Evolutionary conservation across 2,888 invertebrate genomes (phyloP), one percentile per base, ranked within the genome.

Genomic region (Ectemnius cavifrons): DNA sequence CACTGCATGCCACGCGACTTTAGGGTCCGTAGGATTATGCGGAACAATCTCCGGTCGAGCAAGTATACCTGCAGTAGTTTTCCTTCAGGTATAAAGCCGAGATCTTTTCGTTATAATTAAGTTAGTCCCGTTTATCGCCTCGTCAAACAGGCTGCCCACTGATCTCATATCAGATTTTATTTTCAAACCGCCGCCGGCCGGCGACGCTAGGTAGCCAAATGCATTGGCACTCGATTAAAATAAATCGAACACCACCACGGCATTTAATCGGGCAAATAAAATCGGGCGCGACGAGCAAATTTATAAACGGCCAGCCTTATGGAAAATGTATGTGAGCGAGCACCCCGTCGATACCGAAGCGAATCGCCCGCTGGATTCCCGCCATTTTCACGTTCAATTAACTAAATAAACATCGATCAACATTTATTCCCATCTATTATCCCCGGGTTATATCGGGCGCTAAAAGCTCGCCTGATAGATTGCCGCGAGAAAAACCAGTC

Each of bases 381-480:
- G 16, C 52, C 5, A 52, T 52, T 52, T 52, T 52, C 13, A 52
- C 52, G n/a, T 52, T 52, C 52, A 52, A 52, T 52, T 52, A 52
- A 20, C 20, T 20, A 27, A 56, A 71, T 60, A 64, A 64, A 69
- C 58, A 64, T 62, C 65, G 45, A 49, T 49, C 8, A 18, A 11
- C 8, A 27, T 23, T 71, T 71, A 14, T 57, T 72, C 64, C 28
- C 45, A 23, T 46, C 52, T n/a, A 27, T 72, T 46, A 72, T 61
- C 20, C 58, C 37, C 8, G 37, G 37, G 37, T 37, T 37, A 37
- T 37, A 11, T 37, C 37, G 37, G 37, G 11, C 8, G 37, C 37
- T 37, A 37, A 37, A 37, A 37, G 37, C 37, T 37, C 37, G 37
- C 11, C 37, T 11, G 37, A 37, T 37, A 37, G 37, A 37, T 37